Evolutionary conservation across 2,888 invertebrate genomes (phyloP).

Genomic region (Euzetes globulus): DNA sequence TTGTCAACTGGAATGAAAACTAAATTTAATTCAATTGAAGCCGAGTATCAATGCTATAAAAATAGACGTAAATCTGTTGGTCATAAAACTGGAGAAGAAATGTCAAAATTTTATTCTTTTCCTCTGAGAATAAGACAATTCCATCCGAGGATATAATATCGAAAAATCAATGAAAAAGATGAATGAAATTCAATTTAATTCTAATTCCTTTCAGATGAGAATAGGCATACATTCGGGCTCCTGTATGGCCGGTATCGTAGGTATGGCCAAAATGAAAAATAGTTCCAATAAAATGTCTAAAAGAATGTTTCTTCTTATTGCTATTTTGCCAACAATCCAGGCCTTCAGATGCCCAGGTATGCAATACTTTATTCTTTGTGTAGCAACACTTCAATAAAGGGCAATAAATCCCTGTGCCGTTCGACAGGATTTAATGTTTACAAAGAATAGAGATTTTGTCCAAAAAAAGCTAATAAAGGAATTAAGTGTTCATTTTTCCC

Average conservation of each 20-base stretch:
- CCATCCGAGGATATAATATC: neutral
- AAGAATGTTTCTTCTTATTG: neutral
- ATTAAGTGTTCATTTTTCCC: neutral
- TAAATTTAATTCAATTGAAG: no score
- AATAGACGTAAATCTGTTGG: no score
- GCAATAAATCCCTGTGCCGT: no score
- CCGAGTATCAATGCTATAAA: no score
- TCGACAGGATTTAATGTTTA: no score
- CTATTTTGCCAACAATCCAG: neutral
- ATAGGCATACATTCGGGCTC: constrained; percentile 41
- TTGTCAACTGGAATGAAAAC: no score
- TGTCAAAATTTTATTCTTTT: no score
- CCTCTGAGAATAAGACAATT: no score
- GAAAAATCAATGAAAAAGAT: neutral
- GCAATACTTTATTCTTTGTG: neutral
- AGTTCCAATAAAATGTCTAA: neutral
- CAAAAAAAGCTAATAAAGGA: constrained; percentile 35
- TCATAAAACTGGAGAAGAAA: no score
- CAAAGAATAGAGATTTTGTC: no score
- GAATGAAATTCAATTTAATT: neutral
- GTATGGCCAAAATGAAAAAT: neutral
- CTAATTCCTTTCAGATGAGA: constrained; percentile 36
- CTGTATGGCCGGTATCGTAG: constrained; percentile 40
- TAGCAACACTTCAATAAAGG: no score
- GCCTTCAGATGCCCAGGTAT: constrained; percentile 13